Base-by-base conservation (phyloP, 2,113 vertebrate genomes). In the Dendropsophus ebraccatus region DNA sequence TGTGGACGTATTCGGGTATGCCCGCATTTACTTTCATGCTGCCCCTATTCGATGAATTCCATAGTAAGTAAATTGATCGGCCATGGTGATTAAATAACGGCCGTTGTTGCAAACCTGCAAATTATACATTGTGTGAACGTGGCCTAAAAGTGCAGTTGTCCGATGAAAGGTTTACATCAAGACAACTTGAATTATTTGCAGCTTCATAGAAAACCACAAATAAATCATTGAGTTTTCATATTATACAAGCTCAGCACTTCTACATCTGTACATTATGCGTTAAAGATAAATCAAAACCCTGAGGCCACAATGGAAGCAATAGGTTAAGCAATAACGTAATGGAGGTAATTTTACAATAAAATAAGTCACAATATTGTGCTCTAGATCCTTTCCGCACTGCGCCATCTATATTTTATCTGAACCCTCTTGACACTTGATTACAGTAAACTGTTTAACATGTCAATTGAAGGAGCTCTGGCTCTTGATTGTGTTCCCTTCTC, bases 401-500 rank as follows among this genome's bases (percentile, higher is more conserved):
- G 8, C 58, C 84, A 86, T 86, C 30, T 37, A 86, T 86, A 70
- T 86, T 86, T 86, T 69, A 86, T 86, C 70, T 54, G 84, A 81
- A 81, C 80, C 52, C 78, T 87, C 45, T 87, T 81, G 85, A 87
- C 85, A 81, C 78, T 87, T 87, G 85, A 73, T 81, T 87, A 87
- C 77, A 81, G 85, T 81, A 81, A 87, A 81, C 52, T 81, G 85
- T 87, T 87, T 62, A 81, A 87, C 85, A 87, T 81, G 77, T 81
- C 77, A 50, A 45, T 49, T 60, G 54, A 74, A 49, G 78, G 19
- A 16, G 12, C 37, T 21, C 25, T 25, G 19, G 45, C 37, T 81
- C 67, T 78, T 76, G 50, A 81, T 81, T 60, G 65, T 73, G 80
- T 86, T 86, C 69, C 25, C 16, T 81, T 87, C 76, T 87, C 78